Evolutionary conservation across 2,888 invertebrate species (phyloP).

Genomic region (Leucophenga montana): DNA sequence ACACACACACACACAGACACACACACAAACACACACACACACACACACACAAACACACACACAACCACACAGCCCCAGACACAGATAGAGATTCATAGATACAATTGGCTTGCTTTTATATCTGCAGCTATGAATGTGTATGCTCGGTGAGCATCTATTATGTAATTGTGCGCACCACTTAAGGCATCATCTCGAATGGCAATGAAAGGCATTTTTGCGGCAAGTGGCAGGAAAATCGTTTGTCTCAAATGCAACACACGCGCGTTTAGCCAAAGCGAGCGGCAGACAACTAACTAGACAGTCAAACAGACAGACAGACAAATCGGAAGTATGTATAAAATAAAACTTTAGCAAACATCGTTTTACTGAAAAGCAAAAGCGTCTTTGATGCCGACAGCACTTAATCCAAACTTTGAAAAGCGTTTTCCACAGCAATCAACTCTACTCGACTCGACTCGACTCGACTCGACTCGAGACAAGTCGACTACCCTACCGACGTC

Average conservation of each 20-base stretch:
- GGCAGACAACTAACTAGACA: not conserved
- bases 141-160: not conserved
- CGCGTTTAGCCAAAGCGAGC: not conserved
- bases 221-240: slow-evolving; percentile 4
- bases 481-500: not conserved
- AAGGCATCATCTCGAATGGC: slow-evolving; percentile 6
- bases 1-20: too few relatives aligned
- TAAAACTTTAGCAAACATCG: not conserved
- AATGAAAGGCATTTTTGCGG: slow-evolving; percentile 8
- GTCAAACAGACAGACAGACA: not conserved
- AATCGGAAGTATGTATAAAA: not conserved
- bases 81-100: too few relatives aligned
- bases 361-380: not conserved
- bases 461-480: not conserved
- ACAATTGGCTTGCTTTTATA: not conserved
- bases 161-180: slow-evolving; percentile 10
- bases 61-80: too few relatives aligned
- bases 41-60: too few relatives aligned
- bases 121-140: not conserved
- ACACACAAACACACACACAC: too few relatives aligned
- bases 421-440: not conserved
- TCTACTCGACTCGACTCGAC: not conserved
- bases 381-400: slow-evolving; percentile 6
- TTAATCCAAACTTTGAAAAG: slow-evolving; percentile 10
- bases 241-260: slow-evolving; percentile 6